A percentile compares a stretch with the other conserved stretches of the same genome.
These are phyloP conservation scores for Pandion haliaetus DNA, from an alignment of 2,113 vertebrate genomes.

Conservation along the genomic window DNA sequence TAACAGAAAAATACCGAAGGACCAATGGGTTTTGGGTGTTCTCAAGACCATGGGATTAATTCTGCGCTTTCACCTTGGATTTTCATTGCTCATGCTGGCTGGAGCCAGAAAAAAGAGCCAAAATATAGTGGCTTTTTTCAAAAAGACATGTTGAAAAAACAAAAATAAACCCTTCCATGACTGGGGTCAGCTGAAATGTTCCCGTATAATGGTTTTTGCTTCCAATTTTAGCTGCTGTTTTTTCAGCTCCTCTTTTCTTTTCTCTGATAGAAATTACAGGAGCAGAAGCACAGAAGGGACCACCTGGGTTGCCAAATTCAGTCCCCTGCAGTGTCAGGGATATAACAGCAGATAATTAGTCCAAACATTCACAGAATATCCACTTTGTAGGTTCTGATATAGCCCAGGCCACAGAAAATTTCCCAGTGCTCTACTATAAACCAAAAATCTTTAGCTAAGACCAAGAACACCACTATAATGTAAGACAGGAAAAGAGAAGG, in stretches of 20 bases:
- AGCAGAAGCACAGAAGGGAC: conserved; percentile 40
- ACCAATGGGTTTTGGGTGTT: neutral
- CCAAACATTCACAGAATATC: conserved; percentile 40
- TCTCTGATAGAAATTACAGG: neutral
- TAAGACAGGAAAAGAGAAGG: conserved; percentile 18
- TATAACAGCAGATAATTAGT: conserved; percentile 59
- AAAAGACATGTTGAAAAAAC: conserved; percentile 18
- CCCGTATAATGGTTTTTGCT: neutral
- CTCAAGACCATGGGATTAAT: neutral
- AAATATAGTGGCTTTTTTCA: neutral
- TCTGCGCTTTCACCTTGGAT: neutral
- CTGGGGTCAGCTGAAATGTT: conserved; percentile 33
- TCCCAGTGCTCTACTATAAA: conserved; percentile 26
- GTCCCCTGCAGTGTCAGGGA: conserved; percentile 25
- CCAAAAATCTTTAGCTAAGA: conserved; percentile 18
- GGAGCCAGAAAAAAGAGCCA: neutral
- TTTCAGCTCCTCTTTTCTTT: conserved; percentile 16
- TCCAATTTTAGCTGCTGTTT: conserved; percentile 48
- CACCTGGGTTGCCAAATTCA: conserved; percentile 60
- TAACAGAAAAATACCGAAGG: neutral
- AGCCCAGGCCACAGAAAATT: conserved; percentile 37
- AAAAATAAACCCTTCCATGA: conserved; percentile 4
- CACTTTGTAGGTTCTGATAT: conserved; percentile 37
- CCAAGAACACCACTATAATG: neutral
- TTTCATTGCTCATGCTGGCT: neutral